Base-by-base conservation (phyloP, 2,888 invertebrate genomes). In the Scelioninae gen. 1 region DNA sequence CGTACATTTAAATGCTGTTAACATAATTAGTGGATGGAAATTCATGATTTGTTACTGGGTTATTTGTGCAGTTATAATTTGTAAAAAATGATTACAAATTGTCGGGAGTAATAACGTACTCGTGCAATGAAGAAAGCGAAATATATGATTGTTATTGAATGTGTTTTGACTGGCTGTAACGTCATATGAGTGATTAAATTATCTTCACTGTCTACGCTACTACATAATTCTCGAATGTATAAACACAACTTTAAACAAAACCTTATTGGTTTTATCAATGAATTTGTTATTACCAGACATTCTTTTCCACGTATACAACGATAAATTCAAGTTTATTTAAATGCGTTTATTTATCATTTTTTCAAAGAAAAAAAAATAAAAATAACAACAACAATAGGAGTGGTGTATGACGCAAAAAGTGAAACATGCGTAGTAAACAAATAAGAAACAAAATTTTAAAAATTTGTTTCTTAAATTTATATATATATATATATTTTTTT, bases 171-270 rank as follows among this genome's bases (percentile, higher is more conserved):
- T 75, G 75, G 58, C 55, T 11, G 38, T 29, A 45, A 55, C 63
- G 74, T 74, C 63, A 63, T 63, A 63, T 47, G 58, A 40, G 40
- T 56, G 75, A 75, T 76, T 76, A 76, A 76, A 66, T 76, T 66
- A 76, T 76, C 58, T 49, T 58, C 31, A 40, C 49, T 58, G 76
- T 66, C 66, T 58, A 76, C 47, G 51, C 43, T 38, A 23, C 66
- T 40, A 32, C 31, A n/a, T n/a, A 55, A 65, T 16, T 74, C 29
- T n/a, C 31, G 38, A 49, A 47, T 40, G 32, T 75, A 40, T 66
- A 66, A 65, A 75, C 40, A 75, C 47, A 47, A 63, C 43, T 63
- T n/a, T n/a, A n/a, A n/a, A n/a, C n/a, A n/a, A n/a, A n/a, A n/a
- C 10, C 34, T 63, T 34, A 40, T 74, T 63, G 32, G 53, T 53